Percentiles rank a stretch among this genome's conserved stretches.
Conservation (phyloP, 1,140 invertebrate genomes). For the Spodoptera litura region DNA sequence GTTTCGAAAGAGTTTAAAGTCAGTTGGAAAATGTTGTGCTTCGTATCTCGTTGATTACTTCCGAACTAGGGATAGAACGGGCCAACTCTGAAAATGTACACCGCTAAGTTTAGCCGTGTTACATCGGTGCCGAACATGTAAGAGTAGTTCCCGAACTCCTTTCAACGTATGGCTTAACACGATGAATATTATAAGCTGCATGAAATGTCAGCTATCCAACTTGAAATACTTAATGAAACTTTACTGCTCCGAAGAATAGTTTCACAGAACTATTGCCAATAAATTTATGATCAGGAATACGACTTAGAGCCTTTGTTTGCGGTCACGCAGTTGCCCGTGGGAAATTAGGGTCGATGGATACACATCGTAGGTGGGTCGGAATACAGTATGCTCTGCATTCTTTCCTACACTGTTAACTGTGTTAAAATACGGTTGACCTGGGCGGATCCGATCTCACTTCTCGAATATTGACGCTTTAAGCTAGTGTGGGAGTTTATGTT, state of each 20-base stretch:
- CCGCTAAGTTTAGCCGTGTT: constrained; percentile 52
- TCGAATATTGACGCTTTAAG: constrained; percentile 10
- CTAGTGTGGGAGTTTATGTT: background rate
- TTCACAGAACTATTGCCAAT: constrained; percentile 55
- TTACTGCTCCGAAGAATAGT: constrained; percentile 32
- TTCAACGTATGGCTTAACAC: constrained; percentile 45
- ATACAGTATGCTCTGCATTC: constrained; percentile 52
- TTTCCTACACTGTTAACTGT: constrained; percentile 42
- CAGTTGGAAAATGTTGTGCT: constrained; percentile 61
- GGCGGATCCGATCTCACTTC: background rate
- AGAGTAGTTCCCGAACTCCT: constrained; percentile 51
- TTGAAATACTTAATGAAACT: constrained; percentile 46
- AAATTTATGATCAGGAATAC: constrained; percentile 63
- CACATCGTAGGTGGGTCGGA: constrained; percentile 61
- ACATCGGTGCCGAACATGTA: constrained; percentile 43
- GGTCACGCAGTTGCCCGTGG: constrained; percentile 61
- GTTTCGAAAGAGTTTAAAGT: constrained; percentile 52
- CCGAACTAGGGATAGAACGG: constrained; percentile 54
- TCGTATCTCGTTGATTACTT: constrained; percentile 62
- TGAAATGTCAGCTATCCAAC: constrained; percentile 38
- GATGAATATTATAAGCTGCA: constrained; percentile 46
- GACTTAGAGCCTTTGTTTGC: constrained; percentile 65
- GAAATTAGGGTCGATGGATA: constrained; percentile 69
- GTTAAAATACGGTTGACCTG: constrained; percentile 38
- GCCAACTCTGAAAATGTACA: constrained; percentile 52